These are phyloP conservation scores for Epirrhoe tristata DNA, from an alignment of 2,888 invertebrate species.

Conservation along the genomic window DNA sequence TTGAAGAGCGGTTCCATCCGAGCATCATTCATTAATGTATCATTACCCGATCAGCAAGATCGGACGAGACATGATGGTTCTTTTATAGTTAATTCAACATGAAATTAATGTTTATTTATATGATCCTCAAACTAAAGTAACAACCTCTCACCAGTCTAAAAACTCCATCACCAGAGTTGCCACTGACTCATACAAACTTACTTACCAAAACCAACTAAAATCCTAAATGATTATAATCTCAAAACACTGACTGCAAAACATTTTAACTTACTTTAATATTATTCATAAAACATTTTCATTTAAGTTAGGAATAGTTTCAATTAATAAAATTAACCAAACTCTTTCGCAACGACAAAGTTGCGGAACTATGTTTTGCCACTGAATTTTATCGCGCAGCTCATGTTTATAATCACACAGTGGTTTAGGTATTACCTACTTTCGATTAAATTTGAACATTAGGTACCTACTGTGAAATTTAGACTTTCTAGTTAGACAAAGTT, in stretches of 20 bases:
- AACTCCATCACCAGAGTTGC: no score
- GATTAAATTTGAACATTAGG: not conserved
- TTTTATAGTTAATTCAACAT: no score
- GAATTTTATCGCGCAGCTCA: slow-evolving; percentile 5
- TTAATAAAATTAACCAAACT: slow-evolving; percentile 28
- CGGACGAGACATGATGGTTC: no score
- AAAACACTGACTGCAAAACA: slow-evolving; percentile 9
- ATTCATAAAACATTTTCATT: slow-evolving; percentile 32
- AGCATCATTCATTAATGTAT: no score
- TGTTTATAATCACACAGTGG: not conserved
- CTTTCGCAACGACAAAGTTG: slow-evolving; percentile 22
- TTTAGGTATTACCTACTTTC: not conserved
- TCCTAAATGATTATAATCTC: slow-evolving; percentile 2
- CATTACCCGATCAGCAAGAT: no score
- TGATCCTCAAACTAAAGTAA: no score
- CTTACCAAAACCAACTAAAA: not conserved
- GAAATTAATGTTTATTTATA: not conserved
- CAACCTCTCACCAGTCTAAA: no score
- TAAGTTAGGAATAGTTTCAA: slow-evolving; percentile 24
- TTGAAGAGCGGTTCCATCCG: no score
- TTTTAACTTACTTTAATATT: slow-evolving; percentile 19
- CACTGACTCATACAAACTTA: no score
- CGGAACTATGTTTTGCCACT: slow-evolving; percentile 17
- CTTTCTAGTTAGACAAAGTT: not conserved
- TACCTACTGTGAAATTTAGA: not conserved